Base-by-base conservation (phyloP, 1,140 invertebrate genomes). In the Pomacea maculata region DNA sequence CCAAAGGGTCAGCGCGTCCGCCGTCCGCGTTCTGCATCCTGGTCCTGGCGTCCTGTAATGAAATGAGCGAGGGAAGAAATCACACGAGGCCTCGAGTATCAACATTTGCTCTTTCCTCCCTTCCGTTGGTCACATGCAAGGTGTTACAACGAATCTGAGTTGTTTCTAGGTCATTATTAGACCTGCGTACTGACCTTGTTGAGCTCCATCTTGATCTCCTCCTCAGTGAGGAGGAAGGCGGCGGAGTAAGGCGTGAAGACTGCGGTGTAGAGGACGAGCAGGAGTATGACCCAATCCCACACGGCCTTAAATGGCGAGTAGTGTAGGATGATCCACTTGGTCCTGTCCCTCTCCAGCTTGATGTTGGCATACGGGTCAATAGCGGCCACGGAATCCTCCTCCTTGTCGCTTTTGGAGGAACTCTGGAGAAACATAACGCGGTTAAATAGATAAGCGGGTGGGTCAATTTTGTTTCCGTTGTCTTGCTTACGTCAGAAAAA, bases 191-290 rank as follows among this genome's bases (percentile, higher is more conserved):
- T 29, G 17, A 78, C 87, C 72, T 85, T 84, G 75, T 91, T 90
- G 8, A 90, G 84, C 67, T 86, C 87, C 89, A 90, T 90, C 34
- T 84, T 82, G n/a, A 86, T 88, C 75, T 90, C 89, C 65, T 89
- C 89, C 84, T 98, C 97, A 89, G 96, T 97, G 81, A 99, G 94
- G 86, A 99, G 94, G 93, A 99, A 99, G 83, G 98, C 98, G 78
- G 98, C 98, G 29, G 98, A 96, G 92, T 99, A 99, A 9, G 98
- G 98, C 83, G 98, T 99, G 92, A 99, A 98, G 91, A 99, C 98
- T 82, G 98, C 98, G 78, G 98, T 99, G 92, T 99, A 99, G 92
- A 99, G 96, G 83, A 99, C 98, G 79, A 99, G 93, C 81, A 99
- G 93, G 67, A 99, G 93, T 86, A 99, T 98, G 88, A 99, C 95